Evolutionary conservation across 53 echinoderm and acorn worm species (phyloP).

Genomic region (Hippasteria phrygiana): DNA sequence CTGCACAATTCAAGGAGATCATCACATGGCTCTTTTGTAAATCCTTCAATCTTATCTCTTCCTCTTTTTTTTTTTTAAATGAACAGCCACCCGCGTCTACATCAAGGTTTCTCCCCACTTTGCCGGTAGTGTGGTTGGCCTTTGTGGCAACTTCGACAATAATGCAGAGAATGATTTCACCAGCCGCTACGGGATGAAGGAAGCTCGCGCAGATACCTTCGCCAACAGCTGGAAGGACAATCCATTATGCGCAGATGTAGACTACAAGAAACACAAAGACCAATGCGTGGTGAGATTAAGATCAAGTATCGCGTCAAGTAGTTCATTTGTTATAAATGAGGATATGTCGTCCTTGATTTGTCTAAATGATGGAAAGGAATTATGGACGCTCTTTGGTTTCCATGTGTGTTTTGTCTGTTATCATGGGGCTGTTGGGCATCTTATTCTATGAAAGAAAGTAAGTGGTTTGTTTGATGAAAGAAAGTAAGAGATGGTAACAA

Average conservation of each 20-base stretch:
- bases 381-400: background rate
- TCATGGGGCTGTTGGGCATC: no score
- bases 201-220: conserved; percentile 54
- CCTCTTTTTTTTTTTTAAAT: background rate
- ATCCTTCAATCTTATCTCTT: no score
- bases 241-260: conserved; percentile 36
- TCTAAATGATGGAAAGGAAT: background rate
- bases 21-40: no score
- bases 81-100: conserved; percentile 56
- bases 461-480: no score
- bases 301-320: no score
- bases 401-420: background rate
- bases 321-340: no score
- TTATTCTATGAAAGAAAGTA: no score
- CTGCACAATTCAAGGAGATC: no score
- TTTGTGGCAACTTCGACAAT: conserved; percentile 51
- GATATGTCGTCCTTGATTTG: no score
- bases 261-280: conserved; percentile 21
- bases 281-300: conserved; percentile 62
- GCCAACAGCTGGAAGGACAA: conserved; percentile 49
- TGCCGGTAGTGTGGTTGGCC: conserved; percentile 31
- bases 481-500: no score
- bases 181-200: conserved; percentile 52
- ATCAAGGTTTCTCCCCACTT: conserved; percentile 51
- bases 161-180: conserved; percentile 57